phyloP scores from a whole-genome alignment of 1,140 invertebrate species.

The Diploscapter pachys region DNA sequence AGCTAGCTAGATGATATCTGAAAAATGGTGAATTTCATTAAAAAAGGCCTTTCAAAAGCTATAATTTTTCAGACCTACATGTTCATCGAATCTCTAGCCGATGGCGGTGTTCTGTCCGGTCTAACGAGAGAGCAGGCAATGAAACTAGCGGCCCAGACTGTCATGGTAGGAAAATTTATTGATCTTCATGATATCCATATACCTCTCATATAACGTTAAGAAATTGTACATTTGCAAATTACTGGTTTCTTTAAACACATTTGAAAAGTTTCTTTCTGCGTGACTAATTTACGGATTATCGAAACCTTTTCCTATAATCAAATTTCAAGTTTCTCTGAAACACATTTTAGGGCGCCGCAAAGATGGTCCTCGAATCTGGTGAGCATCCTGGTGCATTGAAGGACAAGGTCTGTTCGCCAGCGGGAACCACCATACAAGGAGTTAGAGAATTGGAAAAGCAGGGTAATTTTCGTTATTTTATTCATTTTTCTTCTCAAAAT shows the following conservation, averaged over 20 bases:
- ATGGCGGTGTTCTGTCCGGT: constrained; percentile 35
- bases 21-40: too few relatives aligned
- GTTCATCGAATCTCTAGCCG: constrained; percentile 36
- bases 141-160: constrained; percentile 35
- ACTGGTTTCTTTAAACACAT: too few relatives aligned
- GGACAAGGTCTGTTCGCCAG: constrained; percentile 87
- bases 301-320: too few relatives aligned
- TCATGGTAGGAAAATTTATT: constrained; percentile 11
- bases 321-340: too few relatives aligned
- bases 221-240: too few relatives aligned
- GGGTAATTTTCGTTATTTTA: background rate
- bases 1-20: too few relatives aligned
- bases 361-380: constrained; percentile 77
- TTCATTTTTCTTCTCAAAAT: background rate
- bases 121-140: constrained; percentile 24
- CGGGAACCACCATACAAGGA: constrained; percentile 80
- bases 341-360: constrained; percentile 70
- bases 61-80: constrained; percentile 21
- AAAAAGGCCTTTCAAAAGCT: too few relatives aligned
- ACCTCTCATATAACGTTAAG: too few relatives aligned
- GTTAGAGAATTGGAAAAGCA: constrained; percentile 76
- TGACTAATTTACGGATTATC: too few relatives aligned
- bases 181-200: too few relatives aligned
- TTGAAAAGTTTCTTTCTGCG: too few relatives aligned
- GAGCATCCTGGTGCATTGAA: constrained; percentile 80